phyloP scores from a whole-genome alignment of 1,140 invertebrate species.

The Coptotermes formosanus region DNA sequence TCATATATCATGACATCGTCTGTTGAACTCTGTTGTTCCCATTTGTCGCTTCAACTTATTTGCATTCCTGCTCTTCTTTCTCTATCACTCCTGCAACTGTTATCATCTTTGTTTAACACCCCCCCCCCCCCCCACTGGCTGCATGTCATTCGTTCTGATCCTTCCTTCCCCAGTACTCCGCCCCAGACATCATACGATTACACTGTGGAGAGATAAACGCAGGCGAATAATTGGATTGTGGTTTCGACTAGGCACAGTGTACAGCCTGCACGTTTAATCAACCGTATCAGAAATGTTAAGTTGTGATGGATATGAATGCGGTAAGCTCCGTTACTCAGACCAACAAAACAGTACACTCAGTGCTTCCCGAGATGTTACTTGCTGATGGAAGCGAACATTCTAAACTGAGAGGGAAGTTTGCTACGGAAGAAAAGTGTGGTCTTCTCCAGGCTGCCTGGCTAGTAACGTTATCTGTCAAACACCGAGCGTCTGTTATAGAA shows the following conservation, averaged over 20 bases:
- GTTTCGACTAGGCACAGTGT: not conserved
- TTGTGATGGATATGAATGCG: not conserved
- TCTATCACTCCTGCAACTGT: not conserved
- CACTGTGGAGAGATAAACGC: not conserved
- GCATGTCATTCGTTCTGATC: not conserved
- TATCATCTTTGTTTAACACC: not conserved
- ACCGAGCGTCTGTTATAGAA: too few relatives aligned
- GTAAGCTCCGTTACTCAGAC: not conserved
- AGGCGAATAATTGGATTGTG: slow-evolving; percentile 3
- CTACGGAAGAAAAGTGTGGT: too few relatives aligned
- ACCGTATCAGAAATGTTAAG: not conserved
- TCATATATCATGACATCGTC: slow-evolving; percentile 12
- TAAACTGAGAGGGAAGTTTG: too few relatives aligned
- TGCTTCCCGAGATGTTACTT: too few relatives aligned
- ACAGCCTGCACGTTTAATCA: not conserved
- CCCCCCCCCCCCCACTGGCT: not conserved
- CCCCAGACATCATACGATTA: slow-evolving; percentile 18
- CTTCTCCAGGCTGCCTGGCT: too few relatives aligned
- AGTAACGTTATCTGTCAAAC: too few relatives aligned
- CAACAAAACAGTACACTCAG: not conserved
- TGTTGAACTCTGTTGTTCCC: not conserved
- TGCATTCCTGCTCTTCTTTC: not conserved
- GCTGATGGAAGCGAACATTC: too few relatives aligned
- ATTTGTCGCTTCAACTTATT: slow-evolving; percentile 6
- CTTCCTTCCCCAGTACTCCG: not conserved